Conservation (phyloP, 2,888 invertebrate genomes). For the Chydorus sphaericus region DNA sequence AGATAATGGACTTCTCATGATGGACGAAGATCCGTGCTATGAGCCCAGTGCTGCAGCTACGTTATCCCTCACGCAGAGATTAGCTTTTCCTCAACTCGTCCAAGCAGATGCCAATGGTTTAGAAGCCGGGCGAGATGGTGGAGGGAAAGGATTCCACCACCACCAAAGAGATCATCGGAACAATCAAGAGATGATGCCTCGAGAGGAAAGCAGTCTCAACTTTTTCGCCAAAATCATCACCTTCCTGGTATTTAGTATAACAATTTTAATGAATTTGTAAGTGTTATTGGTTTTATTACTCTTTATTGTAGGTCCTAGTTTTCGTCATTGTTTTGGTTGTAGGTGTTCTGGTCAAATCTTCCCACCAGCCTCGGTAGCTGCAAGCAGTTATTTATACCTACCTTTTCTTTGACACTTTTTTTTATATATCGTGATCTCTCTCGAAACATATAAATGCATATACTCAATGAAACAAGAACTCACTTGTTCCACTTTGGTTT, state of each 20-base stretch:
- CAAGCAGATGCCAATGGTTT: neutral
- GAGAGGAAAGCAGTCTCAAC: constrained; percentile 11
- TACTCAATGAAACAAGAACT: too few species aligned
- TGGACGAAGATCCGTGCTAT: neutral
- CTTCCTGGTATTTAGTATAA: neutral
- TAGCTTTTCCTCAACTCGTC: constrained; percentile 11
- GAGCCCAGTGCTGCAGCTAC: neutral
- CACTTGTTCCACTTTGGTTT: too few species aligned
- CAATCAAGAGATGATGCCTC: neutral
- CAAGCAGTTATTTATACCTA: neutral
- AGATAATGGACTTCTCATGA: neutral
- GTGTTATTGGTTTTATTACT: too few species aligned
- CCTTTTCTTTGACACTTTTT: too few species aligned
- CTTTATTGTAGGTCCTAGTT: constrained; percentile 2
- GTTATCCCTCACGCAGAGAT: constrained; percentile 8
- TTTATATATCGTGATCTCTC: too few species aligned
- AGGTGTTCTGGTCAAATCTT: constrained; percentile 9
- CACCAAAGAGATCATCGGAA: neutral
- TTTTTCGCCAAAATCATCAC: constrained; percentile 15
- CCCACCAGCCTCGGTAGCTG: constrained; percentile 8
- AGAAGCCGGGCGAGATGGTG: neutral
- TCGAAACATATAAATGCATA: too few species aligned
- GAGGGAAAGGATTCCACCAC: neutral
- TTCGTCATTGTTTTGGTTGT: constrained; percentile 13
- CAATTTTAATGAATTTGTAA: too few species aligned